Evolutionary conservation across 2,888 invertebrate genomes (phyloP).

Genomic region (Chrysolina americana): DNA sequence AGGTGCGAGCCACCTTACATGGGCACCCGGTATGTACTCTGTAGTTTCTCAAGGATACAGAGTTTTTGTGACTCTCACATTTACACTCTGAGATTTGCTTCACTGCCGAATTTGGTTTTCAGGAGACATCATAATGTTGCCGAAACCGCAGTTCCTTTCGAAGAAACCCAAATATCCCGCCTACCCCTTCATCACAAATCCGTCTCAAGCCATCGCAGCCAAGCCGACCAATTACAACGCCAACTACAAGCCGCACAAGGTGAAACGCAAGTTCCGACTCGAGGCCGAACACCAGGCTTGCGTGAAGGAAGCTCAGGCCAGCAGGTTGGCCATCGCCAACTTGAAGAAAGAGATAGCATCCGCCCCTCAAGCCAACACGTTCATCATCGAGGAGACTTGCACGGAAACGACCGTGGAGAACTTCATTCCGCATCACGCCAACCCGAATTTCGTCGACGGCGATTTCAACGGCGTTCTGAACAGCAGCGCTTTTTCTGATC

Average conservation of each 20-base stretch:
- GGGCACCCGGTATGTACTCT: too few species aligned
- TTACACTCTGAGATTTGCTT: background rate
- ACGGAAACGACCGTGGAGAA: constrained; percentile 62
- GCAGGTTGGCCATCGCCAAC: constrained; percentile 68
- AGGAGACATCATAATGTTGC: constrained; percentile 61
- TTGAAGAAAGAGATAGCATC: constrained; percentile 68
- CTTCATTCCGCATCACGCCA: constrained; percentile 60
- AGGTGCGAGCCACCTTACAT: too few species aligned
- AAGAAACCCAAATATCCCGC: constrained; percentile 68
- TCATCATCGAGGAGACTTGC: constrained; percentile 67
- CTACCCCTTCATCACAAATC: constrained; percentile 53
- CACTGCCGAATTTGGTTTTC: background rate
- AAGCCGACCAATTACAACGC: constrained; percentile 55
- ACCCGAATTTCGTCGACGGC: constrained; percentile 46
- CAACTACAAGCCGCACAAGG: constrained; percentile 57
- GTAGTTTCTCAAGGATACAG: too few species aligned
- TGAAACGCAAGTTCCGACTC: constrained; percentile 62
- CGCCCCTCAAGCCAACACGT: constrained; percentile 63
- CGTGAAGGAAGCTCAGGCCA: constrained; percentile 68
- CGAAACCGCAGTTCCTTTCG: constrained; percentile 65
- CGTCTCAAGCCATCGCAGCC: constrained; percentile 46
- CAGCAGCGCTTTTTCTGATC: background rate
- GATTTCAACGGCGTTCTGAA: constrained; percentile 40
- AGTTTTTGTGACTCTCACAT: too few species aligned
- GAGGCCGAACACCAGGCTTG: constrained; percentile 67